Base-by-base conservation (phyloP, 2,888 invertebrate genomes). In the Tenthredo amoena region DNA sequence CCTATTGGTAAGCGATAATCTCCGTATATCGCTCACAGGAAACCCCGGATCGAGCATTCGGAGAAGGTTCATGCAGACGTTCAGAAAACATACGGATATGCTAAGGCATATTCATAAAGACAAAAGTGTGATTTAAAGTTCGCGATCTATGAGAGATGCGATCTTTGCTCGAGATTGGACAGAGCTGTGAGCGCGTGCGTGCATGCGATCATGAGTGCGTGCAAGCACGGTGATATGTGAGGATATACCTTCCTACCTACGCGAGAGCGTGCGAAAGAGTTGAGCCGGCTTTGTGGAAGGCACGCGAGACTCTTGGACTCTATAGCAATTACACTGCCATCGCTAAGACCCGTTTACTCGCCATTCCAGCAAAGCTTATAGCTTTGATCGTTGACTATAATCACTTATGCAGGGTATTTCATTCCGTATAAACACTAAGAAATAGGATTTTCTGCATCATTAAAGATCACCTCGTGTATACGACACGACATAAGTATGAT, bases 231-330 rank as follows among this genome's bases (percentile, higher is more conserved):
- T 62, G 62, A 40, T 58, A 62, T 58, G 62, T 37, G 62, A 62
- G 81, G 58, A 81, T 81, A 79, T 76, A 76, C 74, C 40, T 43
- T 12, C 43, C 40, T 43, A 81, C 21, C n/a, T 65, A 62, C 81
- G 47, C 47, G 68, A 83, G 65, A 83, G 83, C 83, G 83, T 83
- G 83, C 83, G 83, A 83, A 83, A 83, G 31, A 83, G 65, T 83
- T 50, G 83, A 47, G 83, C 62, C 71, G 18, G 68, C 68, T 26
- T 71, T 71, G 68, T 71, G 31, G 83, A 65, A 43, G 83, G 83
- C 83, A 83, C 83, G 83, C 83, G 83, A 68, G 83, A 83, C 68
- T 83, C 68, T 81, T 31, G 83, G 81, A 81, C 62, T 83, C 68
- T 83, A 58, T 58, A 43, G 71, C 71, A 68, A 83, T 83, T 83